Conservation (phyloP, 2,888 invertebrate genomes). For the Lucinisca nassula region DNA sequence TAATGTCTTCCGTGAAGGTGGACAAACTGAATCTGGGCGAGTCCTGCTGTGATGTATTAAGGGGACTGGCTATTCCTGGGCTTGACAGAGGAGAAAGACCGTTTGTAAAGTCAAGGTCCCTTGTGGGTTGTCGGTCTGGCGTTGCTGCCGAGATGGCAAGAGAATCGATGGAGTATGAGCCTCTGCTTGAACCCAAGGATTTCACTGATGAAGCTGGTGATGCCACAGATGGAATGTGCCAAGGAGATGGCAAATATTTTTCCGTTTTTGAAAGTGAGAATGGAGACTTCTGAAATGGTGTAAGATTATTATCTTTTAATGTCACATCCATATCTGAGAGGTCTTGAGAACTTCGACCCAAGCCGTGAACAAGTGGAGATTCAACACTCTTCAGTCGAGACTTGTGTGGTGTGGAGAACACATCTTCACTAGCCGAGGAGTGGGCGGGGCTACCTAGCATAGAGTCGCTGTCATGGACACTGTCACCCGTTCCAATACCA, state of each 20-base stretch:
- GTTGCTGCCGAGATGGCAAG: constrained; percentile 62
- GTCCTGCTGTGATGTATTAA: constrained; percentile 45
- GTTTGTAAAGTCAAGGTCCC: constrained; percentile 46
- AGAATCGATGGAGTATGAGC: constrained; percentile 65
- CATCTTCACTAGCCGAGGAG: constrained; percentile 74
- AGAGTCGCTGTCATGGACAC: constrained; percentile 79
- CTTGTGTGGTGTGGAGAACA: constrained; percentile 74
- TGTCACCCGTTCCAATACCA: constrained; percentile 70
- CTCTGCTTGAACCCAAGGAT: constrained; percentile 43
- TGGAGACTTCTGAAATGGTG: constrained; percentile 35
- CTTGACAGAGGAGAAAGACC: constrained; percentile 63
- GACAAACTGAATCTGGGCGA: constrained; percentile 59
- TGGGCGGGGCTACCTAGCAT: constrained; percentile 78
- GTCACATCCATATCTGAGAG: constrained; percentile 48
- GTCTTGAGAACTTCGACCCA: neutral
- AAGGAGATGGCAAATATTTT: constrained; percentile 38
- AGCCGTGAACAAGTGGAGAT: constrained; percentile 63
- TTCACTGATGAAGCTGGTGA: constrained; percentile 50
- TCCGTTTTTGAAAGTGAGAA: constrained; percentile 40
- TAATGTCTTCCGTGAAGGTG: constrained; percentile 64
- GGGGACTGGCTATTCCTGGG: constrained; percentile 46
- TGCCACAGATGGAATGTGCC: constrained; percentile 34
- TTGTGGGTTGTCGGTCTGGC: constrained; percentile 21
- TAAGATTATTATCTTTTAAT: constrained; percentile 17
- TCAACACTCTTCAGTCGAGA: constrained; percentile 49